A percentile compares a stretch with the other conserved stretches of the same genome.
phyloP scores from a whole-genome alignment of 2,888 invertebrate genomes.

The Macropis europaea region DNA sequence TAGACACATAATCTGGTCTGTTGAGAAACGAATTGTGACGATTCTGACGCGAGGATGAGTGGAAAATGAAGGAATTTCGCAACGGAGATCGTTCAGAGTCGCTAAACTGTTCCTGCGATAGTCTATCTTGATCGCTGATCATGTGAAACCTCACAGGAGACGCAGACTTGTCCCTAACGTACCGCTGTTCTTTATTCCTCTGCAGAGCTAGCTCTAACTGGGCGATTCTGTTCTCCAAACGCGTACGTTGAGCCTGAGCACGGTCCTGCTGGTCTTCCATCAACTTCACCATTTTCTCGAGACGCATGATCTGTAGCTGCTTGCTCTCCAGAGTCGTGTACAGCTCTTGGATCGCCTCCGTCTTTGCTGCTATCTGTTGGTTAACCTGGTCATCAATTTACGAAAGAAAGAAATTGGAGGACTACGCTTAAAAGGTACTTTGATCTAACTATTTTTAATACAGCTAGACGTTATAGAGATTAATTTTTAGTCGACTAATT shows the following conservation, averaged over 20 bases:
- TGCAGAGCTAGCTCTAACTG: constrained; percentile 81
- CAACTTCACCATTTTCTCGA: constrained; percentile 82
- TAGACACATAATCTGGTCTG: neutral
- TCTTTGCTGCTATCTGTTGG: constrained; percentile 81
- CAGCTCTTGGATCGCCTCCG: constrained; percentile 81
- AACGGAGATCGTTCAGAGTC: constrained; percentile 19
- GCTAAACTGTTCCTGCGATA: constrained; percentile 9
- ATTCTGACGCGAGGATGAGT: neutral
- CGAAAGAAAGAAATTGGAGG: no score
- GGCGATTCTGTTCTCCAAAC: constrained; percentile 83
- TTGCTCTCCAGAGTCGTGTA: constrained; percentile 82
- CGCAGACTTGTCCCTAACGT: constrained; percentile 58
- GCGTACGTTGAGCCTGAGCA: constrained; percentile 83
- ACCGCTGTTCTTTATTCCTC: constrained; percentile 69
- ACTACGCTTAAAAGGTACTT: no score
- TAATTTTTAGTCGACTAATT: no score
- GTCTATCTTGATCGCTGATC: neutral
- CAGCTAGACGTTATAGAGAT: no score
- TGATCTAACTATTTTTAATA: no score
- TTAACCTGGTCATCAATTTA: constrained; percentile 80
- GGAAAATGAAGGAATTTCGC: neutral
- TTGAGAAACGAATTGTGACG: neutral
- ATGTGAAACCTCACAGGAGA: neutral
- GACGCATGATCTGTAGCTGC: constrained; percentile 82
- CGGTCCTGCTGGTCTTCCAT: constrained; percentile 83